Base-by-base conservation (phyloP, 2,797 vertebrate genomes). In the Melanogrammus aeglefinus region DNA sequence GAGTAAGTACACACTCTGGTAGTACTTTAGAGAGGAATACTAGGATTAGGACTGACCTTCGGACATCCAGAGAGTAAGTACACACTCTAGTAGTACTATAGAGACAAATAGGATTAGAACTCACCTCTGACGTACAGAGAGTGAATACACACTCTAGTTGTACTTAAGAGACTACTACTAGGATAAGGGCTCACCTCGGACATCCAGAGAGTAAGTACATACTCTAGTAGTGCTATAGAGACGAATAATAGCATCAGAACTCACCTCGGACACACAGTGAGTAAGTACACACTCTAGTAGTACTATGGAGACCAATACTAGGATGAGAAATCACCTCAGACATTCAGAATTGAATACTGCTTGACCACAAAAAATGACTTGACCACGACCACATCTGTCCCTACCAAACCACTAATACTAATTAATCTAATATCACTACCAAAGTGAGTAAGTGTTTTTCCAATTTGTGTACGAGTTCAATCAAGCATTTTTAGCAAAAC, bases 91-190 rank as follows among this genome's bases (percentile, higher is more conserved):
- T 33, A 6, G 13, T 51, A 18, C 31, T 21, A 71, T 71, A 31
- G 16, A 1, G 9, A 47, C 9, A 7, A 63, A n/a, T 8, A 16
- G 5, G 9, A 38, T 38, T 8, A 38, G 7, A 38, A 38, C 90
- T 98, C 83, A 93, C 94, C 79, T 86, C 90, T 6, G 96, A 97
- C 81, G 94, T 96, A 84, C 94, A 93, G 76, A 86, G 92, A 89
- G 85, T 92, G 83, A 9, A 57, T 78, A 41, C 9, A 0, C 73
- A 75, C 18, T 1, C 5, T 36, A 4, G 6, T 33, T 7, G 7
- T 57, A 21, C 31, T 73, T 21, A 5, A 51, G 2, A 1, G 10
- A 51, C 1, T n/a, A n/a, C n/a, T n/a, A 27, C 24, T 18, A 16
- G 5, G 9, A 38, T 38, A 7, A 38, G 7, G 9, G 9, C 90